These are phyloP conservation scores for Orthonevra nobilis DNA, from an alignment of 2,888 invertebrate genomes.

Conservation along the genomic window DNA sequence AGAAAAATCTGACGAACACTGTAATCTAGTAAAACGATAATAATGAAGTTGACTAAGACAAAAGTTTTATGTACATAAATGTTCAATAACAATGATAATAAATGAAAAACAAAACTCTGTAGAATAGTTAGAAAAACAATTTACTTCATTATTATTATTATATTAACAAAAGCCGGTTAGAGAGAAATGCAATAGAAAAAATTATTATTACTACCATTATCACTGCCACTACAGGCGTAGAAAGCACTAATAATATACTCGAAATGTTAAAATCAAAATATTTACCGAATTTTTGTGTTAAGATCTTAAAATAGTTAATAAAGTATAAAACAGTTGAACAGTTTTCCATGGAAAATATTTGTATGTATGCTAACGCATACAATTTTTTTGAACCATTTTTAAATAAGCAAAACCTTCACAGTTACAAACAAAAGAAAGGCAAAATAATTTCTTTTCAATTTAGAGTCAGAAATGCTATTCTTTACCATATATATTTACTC, in stretches of 20 bases:
- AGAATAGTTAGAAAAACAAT: conserved; percentile 47
- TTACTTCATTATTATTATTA: conserved; percentile 12
- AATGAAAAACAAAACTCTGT: conserved; percentile 35
- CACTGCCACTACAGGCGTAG: conserved; percentile 69
- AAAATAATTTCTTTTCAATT: too few relatives aligned
- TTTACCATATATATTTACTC: too few relatives aligned
- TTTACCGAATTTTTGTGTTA: conserved; percentile 21
- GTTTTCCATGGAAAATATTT: conserved; percentile 41
- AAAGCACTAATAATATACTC: conserved; percentile 52
- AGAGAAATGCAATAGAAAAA: conserved; percentile 33
- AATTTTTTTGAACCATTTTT: conserved; percentile 38
- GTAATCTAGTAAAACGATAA: too few relatives aligned
- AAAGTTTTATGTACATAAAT: conserved; percentile 37
- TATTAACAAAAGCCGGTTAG: conserved; percentile 15
- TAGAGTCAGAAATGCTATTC: too few relatives aligned
- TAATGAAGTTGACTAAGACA: conserved; percentile 34
- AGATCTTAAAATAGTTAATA: conserved; percentile 18
- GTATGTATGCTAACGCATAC: too few relatives aligned
- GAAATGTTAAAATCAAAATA: conserved; percentile 45
- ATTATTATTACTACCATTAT: conserved; percentile 48
- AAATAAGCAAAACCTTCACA: conserved; percentile 27
- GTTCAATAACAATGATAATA: conserved; percentile 46
- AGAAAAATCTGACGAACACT: conserved; percentile 9
- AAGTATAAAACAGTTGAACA: conserved; percentile 43
- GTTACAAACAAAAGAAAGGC: conserved; percentile 38